Percentiles rank a stretch among this genome's conserved stretches.
These are phyloP conservation scores for Petrocephalus zakoni DNA, from an alignment of 2,113 vertebrate species.

Conservation along the genomic window DNA sequence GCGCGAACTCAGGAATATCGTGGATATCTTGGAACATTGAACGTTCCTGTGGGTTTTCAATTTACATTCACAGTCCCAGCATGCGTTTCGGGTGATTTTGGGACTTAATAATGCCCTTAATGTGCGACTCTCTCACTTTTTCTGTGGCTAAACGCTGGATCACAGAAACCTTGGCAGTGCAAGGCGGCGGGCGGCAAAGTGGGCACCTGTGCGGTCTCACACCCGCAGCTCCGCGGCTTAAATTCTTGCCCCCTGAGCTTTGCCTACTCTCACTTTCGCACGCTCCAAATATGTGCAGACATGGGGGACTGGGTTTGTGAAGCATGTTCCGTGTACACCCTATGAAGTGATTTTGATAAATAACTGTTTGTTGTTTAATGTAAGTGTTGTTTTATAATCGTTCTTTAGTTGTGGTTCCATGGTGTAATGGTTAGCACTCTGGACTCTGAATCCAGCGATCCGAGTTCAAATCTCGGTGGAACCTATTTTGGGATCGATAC, in stretches of 20 bases:
- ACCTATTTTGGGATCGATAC: slow-evolving; percentile 37
- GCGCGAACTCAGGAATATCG: no score
- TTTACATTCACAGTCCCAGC: background rate
- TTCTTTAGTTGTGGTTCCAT: slow-evolving; percentile 63
- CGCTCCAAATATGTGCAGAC: background rate
- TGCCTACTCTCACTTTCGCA: background rate
- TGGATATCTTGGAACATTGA: background rate
- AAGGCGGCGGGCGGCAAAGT: background rate
- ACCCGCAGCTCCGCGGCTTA: background rate
- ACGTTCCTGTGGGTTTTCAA: background rate
- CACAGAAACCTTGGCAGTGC: background rate
- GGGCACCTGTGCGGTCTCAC: background rate
- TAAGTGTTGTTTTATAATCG: background rate
- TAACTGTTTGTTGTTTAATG: background rate
- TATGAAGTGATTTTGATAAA: background rate
- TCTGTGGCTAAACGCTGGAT: background rate
- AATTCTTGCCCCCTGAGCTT: no score
- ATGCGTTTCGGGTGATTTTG: background rate
- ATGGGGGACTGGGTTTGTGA: background rate
- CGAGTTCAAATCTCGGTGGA: slow-evolving; percentile 72
- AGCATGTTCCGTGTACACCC: background rate
- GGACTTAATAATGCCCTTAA: background rate
- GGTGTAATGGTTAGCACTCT: slow-evolving; percentile 80
- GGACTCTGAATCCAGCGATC: slow-evolving; percentile 77
- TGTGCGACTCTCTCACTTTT: background rate